Base-by-base conservation (phyloP, 1,140 invertebrate species). In the Anthonomus grandis region DNA sequence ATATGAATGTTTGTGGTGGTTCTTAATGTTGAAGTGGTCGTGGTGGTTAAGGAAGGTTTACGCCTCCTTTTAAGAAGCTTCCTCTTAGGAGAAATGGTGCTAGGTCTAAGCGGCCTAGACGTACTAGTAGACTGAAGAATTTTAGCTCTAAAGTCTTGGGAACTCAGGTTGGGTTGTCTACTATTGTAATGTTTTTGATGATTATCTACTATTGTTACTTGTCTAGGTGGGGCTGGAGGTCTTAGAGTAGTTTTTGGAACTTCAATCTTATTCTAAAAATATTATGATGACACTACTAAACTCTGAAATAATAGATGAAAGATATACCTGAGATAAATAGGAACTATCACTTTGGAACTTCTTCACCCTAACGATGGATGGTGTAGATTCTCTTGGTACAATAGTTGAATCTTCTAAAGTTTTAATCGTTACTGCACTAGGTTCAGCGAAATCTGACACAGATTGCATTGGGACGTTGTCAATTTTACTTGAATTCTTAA, bases 401-500 rank as follows among this genome's bases (percentile, higher is more conserved):
- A 24, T 37, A 18, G n/a, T 34, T 27, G 45, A 39, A 19, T 36
- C 50, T 25, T 59, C 56, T 13, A 62, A 19, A 31, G 51, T 21
- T 47, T 23, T 55, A 6, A 56, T n/a, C 1, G 31, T 62, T 0
- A 63, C 51, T 1, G 45, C 15, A 22, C 46, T 36, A 17, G 44
- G 48, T 44, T 62, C 57, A 18, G 47, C 19, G 37, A 37, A 54
- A 48, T 48, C 22, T 6, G 42, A 51, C 10, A 23, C 38, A 12
- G 45, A 23, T 12, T 52, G 41, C n/a, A 52, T 9, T 12, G 57
- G 49, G 4, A 52, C 17, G 6, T 9, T 22, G 2, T 51, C 49
- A 3, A 25, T 19, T 4, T 46, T 19, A 23, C 36, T 37, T 18
- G 57, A 52, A 57, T 64, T 69, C 34, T 63, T 64, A 10, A 74